phyloP scores from a whole-genome alignment of 2,113 vertebrate genomes.

The Anolis carolinensis region DNA sequence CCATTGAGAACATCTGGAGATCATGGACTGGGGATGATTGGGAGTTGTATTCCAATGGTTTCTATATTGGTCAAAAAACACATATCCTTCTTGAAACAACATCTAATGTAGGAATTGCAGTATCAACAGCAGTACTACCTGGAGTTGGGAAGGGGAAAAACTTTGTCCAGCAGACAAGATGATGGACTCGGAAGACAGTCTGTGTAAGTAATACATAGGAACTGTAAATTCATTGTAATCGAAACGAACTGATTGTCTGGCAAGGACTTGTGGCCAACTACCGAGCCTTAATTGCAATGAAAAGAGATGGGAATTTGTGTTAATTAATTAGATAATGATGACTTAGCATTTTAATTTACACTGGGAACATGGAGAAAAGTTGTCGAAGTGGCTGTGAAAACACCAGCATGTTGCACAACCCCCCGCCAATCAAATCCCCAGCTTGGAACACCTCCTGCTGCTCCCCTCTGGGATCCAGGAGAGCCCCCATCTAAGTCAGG shows the following conservation, averaged over 20 bases:
- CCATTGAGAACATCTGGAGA: background rate
- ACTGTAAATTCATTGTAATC: background rate
- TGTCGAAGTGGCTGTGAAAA: slow-evolving; percentile 60
- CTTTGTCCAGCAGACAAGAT: background rate
- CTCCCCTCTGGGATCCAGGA: background rate
- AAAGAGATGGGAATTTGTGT: slow-evolving; percentile 28
- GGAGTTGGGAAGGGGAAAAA: background rate
- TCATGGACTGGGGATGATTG: background rate
- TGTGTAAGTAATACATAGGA: background rate
- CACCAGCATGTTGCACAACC: slow-evolving; percentile 12
- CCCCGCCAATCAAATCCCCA: background rate
- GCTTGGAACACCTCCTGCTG: background rate
- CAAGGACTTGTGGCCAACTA: background rate
- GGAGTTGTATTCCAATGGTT: background rate
- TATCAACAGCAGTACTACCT: background rate
- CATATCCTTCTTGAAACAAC: background rate
- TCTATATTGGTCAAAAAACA: background rate
- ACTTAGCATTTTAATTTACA: slow-evolving; percentile 51
- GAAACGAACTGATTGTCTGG: background rate
- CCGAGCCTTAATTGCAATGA: background rate
- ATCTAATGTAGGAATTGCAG: background rate
- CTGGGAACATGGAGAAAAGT: slow-evolving; percentile 65
- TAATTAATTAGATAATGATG: slow-evolving; percentile 55
- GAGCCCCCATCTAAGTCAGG: slow-evolving; percentile 13
- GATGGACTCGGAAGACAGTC: background rate